Base-by-base conservation (phyloP, 2,888 invertebrate species). In the Notodonta dromedarius region DNA sequence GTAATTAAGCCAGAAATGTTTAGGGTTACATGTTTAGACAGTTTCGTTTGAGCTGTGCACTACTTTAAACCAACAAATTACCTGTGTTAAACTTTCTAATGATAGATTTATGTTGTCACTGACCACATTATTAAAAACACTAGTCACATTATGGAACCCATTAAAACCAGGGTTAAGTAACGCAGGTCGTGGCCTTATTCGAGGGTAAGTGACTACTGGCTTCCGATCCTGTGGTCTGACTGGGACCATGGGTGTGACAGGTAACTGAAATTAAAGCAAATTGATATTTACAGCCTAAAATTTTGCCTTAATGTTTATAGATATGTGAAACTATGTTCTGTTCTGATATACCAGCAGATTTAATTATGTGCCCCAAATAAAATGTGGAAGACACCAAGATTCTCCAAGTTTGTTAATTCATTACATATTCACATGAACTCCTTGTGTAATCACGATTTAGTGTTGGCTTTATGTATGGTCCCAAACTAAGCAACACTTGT, bases 61-160 rank as follows among this genome's bases (percentile, higher is more conserved):
- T 40, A 2, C 24, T 35, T 35, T 35, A 35, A 35, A 35, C 35
- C 35, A 40, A 54, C 60, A 64, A 64, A 55, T 77, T 82, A 91
- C 94, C 90, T 94, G 94, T 51, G 94, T 94, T 66, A 94, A 83
- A 75, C 79, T 93, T 65, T 94, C 94, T 68, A 94, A 63, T 32
- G 94, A 94, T 54, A 94, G 82, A 78, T 94, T 94, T 8, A 94
- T 88, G 69, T 90, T 92, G 67, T 94, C 93, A 76, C 81, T 70
- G 58, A 66, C 52, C 11, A 69, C 71, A 60, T 72, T 71, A 39
- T 63, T 79, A 59, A 67, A 83, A 12, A 74, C 24, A 60, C 69
- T 74, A n/a, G 65, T 46, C 8, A 59, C 63, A 67, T 67, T 79
- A 58, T 71, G 80, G 68, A 77, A 87, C 24, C 91, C 91, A 77